Evolutionary conservation across 2,113 vertebrate genomes (phyloP).

Genomic region (Cyanoderma ruficeps): DNA sequence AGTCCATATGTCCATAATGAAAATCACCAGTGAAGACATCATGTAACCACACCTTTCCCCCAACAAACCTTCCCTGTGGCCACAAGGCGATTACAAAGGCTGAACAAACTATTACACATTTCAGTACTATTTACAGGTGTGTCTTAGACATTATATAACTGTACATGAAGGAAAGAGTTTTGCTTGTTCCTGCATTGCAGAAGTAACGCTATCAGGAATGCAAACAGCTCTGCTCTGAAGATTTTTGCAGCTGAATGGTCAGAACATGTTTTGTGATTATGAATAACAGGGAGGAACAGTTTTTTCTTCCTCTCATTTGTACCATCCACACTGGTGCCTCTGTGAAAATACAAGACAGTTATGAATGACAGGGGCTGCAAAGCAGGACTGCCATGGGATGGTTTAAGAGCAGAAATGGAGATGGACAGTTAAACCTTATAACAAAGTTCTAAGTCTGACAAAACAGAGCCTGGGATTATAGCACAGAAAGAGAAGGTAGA

Average conservation of each 20-base stretch:
- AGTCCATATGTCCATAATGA: fast-evolving
- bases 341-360: background rate
- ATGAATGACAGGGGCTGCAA: background rate
- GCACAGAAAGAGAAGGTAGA: background rate
- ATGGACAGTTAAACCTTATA: background rate
- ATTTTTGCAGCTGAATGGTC: background rate
- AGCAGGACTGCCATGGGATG: background rate
- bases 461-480: background rate
- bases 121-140: background rate
- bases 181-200: background rate
- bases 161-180: background rate
- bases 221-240: background rate
- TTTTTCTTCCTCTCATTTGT: background rate
- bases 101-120: background rate
- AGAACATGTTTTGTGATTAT: background rate
- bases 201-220: background rate
- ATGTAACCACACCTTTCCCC: background rate
- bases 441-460: background rate
- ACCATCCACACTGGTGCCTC: fast-evolving
- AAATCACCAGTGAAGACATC: background rate
- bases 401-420: background rate
- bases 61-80: background rate
- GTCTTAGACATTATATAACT: background rate
- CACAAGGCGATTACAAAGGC: background rate
- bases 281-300: background rate